Evolutionary conservation across 2,797 vertebrate species (phyloP).

Genomic region (Microctenopoma lineatum): DNA sequence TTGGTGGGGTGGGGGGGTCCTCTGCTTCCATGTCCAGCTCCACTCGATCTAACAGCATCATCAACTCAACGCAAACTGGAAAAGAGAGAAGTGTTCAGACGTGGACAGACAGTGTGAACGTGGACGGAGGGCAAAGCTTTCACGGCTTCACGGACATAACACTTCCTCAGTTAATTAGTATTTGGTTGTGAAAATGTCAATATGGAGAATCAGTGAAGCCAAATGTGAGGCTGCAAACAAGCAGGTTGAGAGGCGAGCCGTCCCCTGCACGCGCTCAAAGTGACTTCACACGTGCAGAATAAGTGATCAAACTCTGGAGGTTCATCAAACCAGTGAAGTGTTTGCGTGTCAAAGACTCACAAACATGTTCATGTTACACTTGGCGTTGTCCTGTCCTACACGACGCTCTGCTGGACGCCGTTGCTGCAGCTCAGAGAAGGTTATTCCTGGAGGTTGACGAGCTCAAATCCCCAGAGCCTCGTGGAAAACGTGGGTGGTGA

Average conservation of each 20-base stretch:
- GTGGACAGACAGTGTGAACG: not conserved
- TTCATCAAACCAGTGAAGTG: constrained; percentile 25
- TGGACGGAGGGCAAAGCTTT: not conserved
- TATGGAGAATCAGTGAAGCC: constrained; percentile 9
- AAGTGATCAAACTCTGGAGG: not conserved
- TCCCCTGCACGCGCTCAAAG: constrained; percentile 36
- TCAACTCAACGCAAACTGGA: constrained; percentile 38
- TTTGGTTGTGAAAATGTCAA: constrained; percentile 14
- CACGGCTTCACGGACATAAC: constrained; percentile 1
- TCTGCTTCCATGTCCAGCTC: constrained; percentile 58
- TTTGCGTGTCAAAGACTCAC: constrained; percentile 2
- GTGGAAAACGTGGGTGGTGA: constrained; percentile 3
- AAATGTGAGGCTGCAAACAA: constrained; percentile 33
- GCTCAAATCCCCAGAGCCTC: constrained; percentile 17
- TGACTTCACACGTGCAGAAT: constrained; percentile 36
- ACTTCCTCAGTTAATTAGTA: not conserved
- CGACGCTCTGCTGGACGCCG: not conserved
- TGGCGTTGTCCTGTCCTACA: no score
- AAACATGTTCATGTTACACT: no score
- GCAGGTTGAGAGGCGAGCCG: constrained; percentile 64
- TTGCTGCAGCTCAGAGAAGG: constrained; percentile 10
- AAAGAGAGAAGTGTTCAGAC: constrained; percentile 7
- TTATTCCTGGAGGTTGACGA: constrained; percentile 20
- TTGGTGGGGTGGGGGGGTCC: constrained; percentile 38
- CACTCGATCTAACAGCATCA: constrained; percentile 65